A percentile compares a stretch with the other conserved stretches of the same genome.
phyloP scores from a whole-genome alignment of 2,797 vertebrate species.

The Pelobates cultripes region DNA sequence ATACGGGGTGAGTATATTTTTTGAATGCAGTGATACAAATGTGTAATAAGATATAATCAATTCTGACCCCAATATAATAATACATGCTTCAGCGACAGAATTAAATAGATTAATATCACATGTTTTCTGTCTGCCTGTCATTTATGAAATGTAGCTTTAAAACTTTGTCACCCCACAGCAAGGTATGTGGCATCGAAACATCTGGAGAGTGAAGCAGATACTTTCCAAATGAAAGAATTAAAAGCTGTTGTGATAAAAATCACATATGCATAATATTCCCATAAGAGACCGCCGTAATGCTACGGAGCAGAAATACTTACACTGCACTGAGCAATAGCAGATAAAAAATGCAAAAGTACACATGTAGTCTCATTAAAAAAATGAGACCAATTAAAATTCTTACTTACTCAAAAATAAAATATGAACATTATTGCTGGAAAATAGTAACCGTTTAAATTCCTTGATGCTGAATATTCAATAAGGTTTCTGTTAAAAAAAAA shows the following conservation, averaged over 20 bases:
- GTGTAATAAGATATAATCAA: conserved; percentile 37
- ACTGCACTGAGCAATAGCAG: background rate
- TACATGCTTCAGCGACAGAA: conserved; percentile 16
- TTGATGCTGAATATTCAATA: background rate
- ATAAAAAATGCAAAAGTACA: conserved; percentile 4
- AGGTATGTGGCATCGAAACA: conserved; percentile 43
- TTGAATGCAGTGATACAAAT: background rate
- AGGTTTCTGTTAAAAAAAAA: background rate
- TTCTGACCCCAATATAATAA: conserved; percentile 28
- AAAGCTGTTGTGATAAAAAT: conserved; percentile 49
- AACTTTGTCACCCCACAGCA: conserved; percentile 35
- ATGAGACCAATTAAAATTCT: background rate
- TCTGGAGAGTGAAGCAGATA: conserved; percentile 29
- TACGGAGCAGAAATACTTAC: conserved; percentile 17
- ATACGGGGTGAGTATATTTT: too few species aligned
- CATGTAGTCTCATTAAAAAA: background rate
- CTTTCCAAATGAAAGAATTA: conserved; percentile 43
- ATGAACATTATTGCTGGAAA: background rate
- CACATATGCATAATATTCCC: conserved; percentile 44
- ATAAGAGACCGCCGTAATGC: conserved; percentile 3
- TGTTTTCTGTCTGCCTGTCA: conserved; percentile 26
- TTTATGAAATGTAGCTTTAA: conserved; percentile 36
- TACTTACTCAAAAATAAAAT: background rate
- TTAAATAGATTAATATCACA: conserved; percentile 36
- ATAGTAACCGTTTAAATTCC: background rate